Percentiles rank a stretch among this genome's conserved stretches.
These are phyloP conservation scores for Leptosomus discolor DNA, from an alignment of 2,113 vertebrate species.

Conservation along the genomic window DNA sequence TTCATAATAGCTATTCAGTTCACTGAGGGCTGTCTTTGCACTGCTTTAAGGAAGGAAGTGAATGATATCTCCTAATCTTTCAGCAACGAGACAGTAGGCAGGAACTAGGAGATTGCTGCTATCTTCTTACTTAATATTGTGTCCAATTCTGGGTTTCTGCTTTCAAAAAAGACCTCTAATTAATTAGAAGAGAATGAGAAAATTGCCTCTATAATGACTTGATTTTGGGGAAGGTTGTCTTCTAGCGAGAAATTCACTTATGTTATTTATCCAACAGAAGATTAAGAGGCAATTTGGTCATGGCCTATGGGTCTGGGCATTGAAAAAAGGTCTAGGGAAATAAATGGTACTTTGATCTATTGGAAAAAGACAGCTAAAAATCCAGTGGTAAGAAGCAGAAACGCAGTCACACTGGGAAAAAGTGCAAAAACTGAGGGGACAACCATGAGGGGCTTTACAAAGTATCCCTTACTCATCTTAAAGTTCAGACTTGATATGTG, in stretches of 20 bases:
- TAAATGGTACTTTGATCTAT: constrained; percentile 3
- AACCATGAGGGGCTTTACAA: neutral
- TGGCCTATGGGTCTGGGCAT: neutral
- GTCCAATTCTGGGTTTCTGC: neutral
- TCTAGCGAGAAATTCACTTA: neutral
- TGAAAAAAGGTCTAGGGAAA: neutral
- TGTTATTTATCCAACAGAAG: constrained; percentile 25
- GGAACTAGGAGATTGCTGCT: neutral
- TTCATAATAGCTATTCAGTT: constrained; percentile 4
- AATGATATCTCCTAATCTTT: neutral
- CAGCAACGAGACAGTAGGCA: neutral
- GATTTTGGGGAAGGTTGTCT: neutral
- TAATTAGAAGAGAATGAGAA: constrained; percentile 26
- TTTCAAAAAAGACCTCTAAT: constrained; percentile 25
- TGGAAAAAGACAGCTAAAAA: neutral
- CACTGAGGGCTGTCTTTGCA: neutral
- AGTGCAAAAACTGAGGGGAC: neutral
- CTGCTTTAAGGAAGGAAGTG: neutral
- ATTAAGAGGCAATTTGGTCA: constrained; percentile 32
- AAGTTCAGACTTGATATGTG: neutral
- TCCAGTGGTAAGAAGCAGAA: neutral
- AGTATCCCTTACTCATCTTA: neutral
- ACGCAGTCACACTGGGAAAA: neutral
- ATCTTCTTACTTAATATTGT: neutral
- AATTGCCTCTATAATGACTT: neutral